A percentile compares a stretch with the other conserved stretches of the same genome.
These are phyloP conservation scores for Ruditapes philippinarum DNA, from an alignment of 1,140 invertebrate species.

Conservation along the genomic window DNA sequence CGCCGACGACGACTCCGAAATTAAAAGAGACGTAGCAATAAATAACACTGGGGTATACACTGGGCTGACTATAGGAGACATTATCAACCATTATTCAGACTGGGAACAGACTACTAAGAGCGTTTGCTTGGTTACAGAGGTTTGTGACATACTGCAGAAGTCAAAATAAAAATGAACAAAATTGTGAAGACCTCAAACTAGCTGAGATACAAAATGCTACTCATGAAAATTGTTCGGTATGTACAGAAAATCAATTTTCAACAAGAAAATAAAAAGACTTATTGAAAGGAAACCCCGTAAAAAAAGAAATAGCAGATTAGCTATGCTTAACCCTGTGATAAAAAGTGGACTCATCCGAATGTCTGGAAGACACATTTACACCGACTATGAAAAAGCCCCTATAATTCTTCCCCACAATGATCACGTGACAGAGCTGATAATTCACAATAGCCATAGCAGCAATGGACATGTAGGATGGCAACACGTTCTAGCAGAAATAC, in stretches of 20 bases:
- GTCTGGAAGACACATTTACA: background rate
- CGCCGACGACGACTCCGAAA: background rate
- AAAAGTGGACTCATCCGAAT: background rate
- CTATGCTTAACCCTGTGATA: background rate
- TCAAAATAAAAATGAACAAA: background rate
- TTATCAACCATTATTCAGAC: background rate
- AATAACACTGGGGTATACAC: background rate
- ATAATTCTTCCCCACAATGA: slow-evolving; percentile 40
- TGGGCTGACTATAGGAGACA: background rate
- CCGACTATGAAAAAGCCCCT: slow-evolving; percentile 4
- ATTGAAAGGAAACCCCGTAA: background rate
- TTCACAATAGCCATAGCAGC: slow-evolving; percentile 45
- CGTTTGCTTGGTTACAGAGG: background rate
- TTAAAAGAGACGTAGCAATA: background rate
- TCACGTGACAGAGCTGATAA: slow-evolving; percentile 14
- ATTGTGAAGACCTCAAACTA: background rate
- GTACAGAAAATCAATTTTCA: background rate
- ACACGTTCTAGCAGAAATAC: background rate
- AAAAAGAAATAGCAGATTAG: background rate
- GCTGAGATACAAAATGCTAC: background rate
- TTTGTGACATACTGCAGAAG: background rate
- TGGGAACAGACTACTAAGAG: background rate
- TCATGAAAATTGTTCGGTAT: background rate
- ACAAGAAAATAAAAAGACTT: background rate
- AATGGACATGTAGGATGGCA: slow-evolving; percentile 44